These are phyloP conservation scores for Sarotherodon lohbergeri DNA, from an alignment of 2,113 vertebrate species.

Conservation along the genomic window DNA sequence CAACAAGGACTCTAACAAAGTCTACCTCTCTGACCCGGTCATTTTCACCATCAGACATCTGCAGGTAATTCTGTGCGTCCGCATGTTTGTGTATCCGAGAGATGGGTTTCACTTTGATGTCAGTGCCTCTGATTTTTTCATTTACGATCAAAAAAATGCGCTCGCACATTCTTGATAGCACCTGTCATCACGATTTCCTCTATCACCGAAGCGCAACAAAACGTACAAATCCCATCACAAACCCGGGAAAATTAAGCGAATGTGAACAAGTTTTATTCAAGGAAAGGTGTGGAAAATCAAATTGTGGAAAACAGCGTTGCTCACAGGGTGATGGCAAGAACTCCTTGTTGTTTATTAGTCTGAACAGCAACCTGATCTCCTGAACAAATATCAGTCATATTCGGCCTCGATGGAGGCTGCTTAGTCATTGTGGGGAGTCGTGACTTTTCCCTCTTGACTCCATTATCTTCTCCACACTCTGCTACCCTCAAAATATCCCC, in stretches of 20 bases:
- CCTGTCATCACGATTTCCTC: not conserved
- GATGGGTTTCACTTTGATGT: not conserved
- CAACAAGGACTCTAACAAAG: conserved; percentile 97
- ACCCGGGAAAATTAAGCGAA: not conserved
- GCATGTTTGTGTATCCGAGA: not conserved
- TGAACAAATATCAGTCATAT: conserved; percentile 44
- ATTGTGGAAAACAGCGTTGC: not conserved
- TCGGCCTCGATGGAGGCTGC: conserved; percentile 36
- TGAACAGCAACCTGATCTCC: conserved; percentile 11
- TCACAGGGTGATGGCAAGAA: not conserved
- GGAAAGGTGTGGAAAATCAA: not conserved
- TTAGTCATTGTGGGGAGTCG: conserved; percentile 40
- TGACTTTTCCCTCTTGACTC: conserved; percentile 48
- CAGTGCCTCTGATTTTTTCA: not conserved
- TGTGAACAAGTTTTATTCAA: not conserved
- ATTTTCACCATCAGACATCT: conserved; percentile 93
- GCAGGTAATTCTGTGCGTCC: conserved; percentile 75
- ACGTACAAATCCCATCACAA: not conserved
- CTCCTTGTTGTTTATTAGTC: conserved; percentile 20
- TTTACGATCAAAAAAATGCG: not conserved
- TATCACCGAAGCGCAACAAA: not conserved
- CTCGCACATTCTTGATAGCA: not conserved
- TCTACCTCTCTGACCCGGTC: conserved; percentile 94
- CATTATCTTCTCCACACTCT: conserved; percentile 53
- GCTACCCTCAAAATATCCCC: conserved; percentile 36